Evolutionary conservation across 2,113 vertebrate species (phyloP).

Genomic region (Ammodytes dubius): DNA sequence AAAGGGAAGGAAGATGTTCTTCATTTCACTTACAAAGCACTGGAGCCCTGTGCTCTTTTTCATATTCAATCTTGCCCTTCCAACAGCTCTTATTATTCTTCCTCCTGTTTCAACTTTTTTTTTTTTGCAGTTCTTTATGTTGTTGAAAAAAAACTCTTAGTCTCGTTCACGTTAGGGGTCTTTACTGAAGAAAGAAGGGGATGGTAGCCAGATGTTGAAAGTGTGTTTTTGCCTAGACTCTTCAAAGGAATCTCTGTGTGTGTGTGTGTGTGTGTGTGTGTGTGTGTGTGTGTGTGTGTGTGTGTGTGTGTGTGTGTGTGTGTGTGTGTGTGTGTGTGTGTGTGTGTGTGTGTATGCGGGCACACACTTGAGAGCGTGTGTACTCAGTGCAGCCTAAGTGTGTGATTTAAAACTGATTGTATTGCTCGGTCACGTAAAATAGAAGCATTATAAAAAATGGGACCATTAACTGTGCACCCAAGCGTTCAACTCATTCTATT

Average conservation of each 20-base stretch:
- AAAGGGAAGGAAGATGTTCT: conserved; percentile 59
- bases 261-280: conserved; percentile 48
- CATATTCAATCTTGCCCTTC: conserved; percentile 25
- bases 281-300: conserved; percentile 35
- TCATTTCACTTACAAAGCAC: conserved; percentile 59
- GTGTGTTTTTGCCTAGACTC: conserved; percentile 56
- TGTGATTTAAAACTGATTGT: conserved; percentile 60
- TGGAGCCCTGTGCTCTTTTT: conserved; percentile 30
- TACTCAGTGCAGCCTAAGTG: conserved; percentile 35
- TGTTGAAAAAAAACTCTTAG: conserved; percentile 62
- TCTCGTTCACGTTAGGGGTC: conserved; percentile 72
- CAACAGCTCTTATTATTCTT: conserved; percentile 54
- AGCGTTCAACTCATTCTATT: conserved; percentile 53
- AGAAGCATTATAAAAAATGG: conserved; percentile 56
- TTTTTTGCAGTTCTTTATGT: conserved; percentile 40
- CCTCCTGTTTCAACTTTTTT: conserved; percentile 45
- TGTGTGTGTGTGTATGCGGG: conserved; percentile 16
- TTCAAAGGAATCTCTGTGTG: conserved; percentile 58
- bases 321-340: conserved; percentile 48
- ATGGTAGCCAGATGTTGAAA: conserved; percentile 82
- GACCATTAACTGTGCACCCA: conserved; percentile 64
- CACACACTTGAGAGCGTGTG: conserved; percentile 2
- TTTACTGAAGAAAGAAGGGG: conserved; percentile 60
- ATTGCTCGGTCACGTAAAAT: conserved; percentile 57
- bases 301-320: conserved; percentile 44